Evolutionary conservation across 2,888 invertebrate genomes (phyloP).

Genomic region (Tanytarsus gracilentus): DNA sequence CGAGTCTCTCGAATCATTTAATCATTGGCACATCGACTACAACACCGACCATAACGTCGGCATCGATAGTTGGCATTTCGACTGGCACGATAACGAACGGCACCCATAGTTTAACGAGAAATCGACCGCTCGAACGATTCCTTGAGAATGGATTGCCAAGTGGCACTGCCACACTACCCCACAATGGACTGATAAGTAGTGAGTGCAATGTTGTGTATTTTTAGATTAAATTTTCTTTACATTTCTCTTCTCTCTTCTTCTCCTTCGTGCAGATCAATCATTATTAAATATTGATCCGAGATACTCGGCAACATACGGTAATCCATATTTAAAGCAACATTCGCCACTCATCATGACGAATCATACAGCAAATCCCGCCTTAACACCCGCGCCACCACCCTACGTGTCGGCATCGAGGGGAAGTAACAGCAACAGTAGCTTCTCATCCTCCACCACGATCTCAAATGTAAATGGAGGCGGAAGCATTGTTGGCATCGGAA

Average conservation of each 20-base stretch:
- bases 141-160: constrained; percentile 15
- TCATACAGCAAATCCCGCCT: constrained; percentile 64
- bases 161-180: neutral
- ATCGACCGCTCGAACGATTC: constrained; percentile 2
- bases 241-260: neutral
- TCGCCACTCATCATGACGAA: constrained; percentile 48
- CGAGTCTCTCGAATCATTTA: constrained; percentile 43
- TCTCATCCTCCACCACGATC: constrained; percentile 27
- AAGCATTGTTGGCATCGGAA: constrained; percentile 22
- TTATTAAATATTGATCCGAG: constrained; percentile 57
- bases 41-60: constrained; percentile 23
- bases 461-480: constrained; percentile 27
- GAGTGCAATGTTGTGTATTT: neutral
- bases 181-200: constrained; percentile 12
- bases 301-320: constrained; percentile 82
- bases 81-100: constrained; percentile 22
- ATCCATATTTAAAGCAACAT: constrained; percentile 72
- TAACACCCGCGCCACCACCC: constrained; percentile 72
- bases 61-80: constrained; percentile 25
- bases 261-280: constrained; percentile 38
- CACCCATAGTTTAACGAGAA: constrained; percentile 24
- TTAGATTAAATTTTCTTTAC: neutral
- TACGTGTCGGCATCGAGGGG: constrained; percentile 45
- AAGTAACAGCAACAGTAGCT: constrained; percentile 26
- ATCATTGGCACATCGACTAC: constrained; percentile 31